Evolutionary conservation across 2,888 invertebrate genomes (phyloP), one percentile per base, ranked within the genome.

Genomic region (Protophormia terraenovae): DNA sequence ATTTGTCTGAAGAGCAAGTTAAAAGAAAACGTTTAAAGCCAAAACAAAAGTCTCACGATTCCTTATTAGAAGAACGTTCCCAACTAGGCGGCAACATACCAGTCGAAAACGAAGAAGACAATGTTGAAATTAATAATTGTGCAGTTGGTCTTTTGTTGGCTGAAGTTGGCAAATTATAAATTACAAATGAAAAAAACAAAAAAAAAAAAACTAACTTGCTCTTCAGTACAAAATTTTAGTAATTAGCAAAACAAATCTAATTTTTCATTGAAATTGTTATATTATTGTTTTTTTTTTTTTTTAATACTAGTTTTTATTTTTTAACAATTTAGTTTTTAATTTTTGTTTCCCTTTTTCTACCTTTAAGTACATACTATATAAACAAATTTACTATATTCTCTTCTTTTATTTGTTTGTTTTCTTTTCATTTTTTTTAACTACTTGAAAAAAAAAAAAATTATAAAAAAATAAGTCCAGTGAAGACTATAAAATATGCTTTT

Each of bases 1-100:
- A 91, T 90, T 91, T 90, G 89, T 88, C 87, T 87, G 91, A 90
- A 91, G 91, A 90, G 91, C 88, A 89, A 88, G 89, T 89, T 86
- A 87, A 81, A 50, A 69, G 73, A 41, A 82, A 75, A 58, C 78
- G 73, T 71, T 32, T 82, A 71, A 85, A 58, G n/a, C 73, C 47
- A n/a, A 58, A 64, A 62, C 62, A 81, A 69, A 85, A 75, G 16
- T 82, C 82, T 4, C 78, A 75, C 4, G 78, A 82, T 47, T 69
- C 85, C 8, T 64, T 84, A 84, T 67, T 80, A 79, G 50, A 73
- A 66, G 71, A 79, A 27, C 8, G 27, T 29, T 0, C 41, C 0
- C 24, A 60, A 64, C 41, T 22, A n/a, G n/a, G n/a, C 10, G 16
- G 62, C 29, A 64, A 41, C 14, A 16, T 8, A 24, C 14, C 66